Base-by-base conservation (phyloP, 2,113 vertebrate species). In the Zingel zingel region DNA sequence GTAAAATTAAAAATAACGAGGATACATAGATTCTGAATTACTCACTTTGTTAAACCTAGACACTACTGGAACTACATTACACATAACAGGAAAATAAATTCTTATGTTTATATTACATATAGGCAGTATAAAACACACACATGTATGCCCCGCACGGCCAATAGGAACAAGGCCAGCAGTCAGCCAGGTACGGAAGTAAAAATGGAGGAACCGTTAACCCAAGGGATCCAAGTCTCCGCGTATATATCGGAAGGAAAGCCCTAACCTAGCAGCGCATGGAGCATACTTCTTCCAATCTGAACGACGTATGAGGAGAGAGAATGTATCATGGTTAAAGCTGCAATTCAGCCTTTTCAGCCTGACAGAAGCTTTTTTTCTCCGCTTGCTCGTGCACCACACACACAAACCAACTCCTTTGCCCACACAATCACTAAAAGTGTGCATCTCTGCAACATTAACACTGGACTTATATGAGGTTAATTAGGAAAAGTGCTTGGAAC, bases 401-500 rank as follows among this genome's bases (percentile, higher is more conserved):
- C 76, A 86, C 84, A 63, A 7, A 73, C 57, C 3, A 43, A 66
- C 62, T 69, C 51, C 62, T 39, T 53, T 67, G 51, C 67, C 59
- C 57, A 81, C 77, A 82, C 65, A 45, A 43, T 48, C 59, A 76
- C 62, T 82, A 72, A 82, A 89, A 90, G 81, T 68, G 45, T 79
- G 80, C 83, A 81, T 89, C 67, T 76, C 89, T 82, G 86, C 90
- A 86, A 91, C 90, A 90, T 89, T 87, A 91, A 83, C 81, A 85
- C 83, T 63, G 74, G 81, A 88, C 79, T 89, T 91, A 89, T 88
- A 85, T 83, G 88, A 92, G 92, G 89, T 93, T 93, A 93, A 93
- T 94, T 92, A 92, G 88, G 70, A 91, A 90, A 92, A 92, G 89
- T 89, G 90, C 82, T 84, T 82, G 89, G 88, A 91, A 90, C 88